These are phyloP conservation scores for Dichetophora obliterata DNA, from an alignment of 2,888 invertebrate genomes.

Conservation along the genomic window DNA sequence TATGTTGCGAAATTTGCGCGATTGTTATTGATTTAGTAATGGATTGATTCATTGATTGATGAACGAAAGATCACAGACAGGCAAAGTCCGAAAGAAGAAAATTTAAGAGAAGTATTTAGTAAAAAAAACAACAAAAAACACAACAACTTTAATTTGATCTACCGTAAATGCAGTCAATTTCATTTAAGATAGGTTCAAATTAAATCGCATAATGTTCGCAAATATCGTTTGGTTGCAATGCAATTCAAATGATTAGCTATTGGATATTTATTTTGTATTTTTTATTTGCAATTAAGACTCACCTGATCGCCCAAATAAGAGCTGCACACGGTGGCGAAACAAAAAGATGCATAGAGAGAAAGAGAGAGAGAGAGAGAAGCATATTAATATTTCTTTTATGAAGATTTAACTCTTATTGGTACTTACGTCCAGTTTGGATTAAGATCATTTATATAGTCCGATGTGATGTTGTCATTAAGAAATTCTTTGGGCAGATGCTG, in stretches of 20 bases:
- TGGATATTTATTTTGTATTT: background rate
- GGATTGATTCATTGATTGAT: background rate
- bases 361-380: background rate
- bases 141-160: background rate
- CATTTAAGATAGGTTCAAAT: no score
- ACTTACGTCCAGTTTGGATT: slow-evolving; percentile 50
- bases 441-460: slow-evolving; percentile 53
- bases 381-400: background rate
- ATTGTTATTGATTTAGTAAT: background rate
- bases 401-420: background rate
- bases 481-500: slow-evolving; percentile 60
- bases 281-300: background rate
- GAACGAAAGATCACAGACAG: background rate
- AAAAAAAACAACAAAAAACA: background rate
- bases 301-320: background rate
- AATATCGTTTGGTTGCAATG: background rate
- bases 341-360: no score
- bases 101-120: background rate
- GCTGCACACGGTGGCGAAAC: slow-evolving; percentile 15
- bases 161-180: background rate
- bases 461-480: slow-evolving; percentile 52
- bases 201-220: background rate
- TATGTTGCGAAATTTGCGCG: background rate
- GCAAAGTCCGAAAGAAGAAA: background rate
- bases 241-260: background rate